A percentile compares a stretch with the other conserved stretches of the same genome.
These are phyloP conservation scores for Hybognathus amarus DNA, from an alignment of 2,797 vertebrate genomes.

Conservation along the genomic window DNA sequence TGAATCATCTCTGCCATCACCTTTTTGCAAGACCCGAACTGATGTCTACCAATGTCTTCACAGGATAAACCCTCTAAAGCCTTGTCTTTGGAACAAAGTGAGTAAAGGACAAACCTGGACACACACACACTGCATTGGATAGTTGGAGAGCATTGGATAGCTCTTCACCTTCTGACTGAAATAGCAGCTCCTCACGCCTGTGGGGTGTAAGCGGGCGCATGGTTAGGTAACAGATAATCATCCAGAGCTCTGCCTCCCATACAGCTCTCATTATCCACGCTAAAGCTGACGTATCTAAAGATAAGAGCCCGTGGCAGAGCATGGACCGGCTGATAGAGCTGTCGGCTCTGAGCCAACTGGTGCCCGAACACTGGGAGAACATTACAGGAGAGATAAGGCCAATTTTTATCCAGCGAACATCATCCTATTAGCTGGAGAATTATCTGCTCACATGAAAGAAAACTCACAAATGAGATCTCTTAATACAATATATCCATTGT, in stretches of 20 bases:
- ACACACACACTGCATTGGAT: conserved; percentile 21
- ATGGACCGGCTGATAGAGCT: conserved; percentile 67
- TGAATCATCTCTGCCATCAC: background rate
- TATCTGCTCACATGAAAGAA: background rate
- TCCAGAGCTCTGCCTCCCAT: conserved; percentile 59
- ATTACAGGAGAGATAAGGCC: conserved; percentile 24
- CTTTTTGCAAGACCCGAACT: conserved; percentile 51
- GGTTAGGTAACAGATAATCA: conserved; percentile 80
- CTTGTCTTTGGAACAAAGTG: conserved; percentile 27
- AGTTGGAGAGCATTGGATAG: conserved; percentile 4
- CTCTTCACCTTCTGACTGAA: conserved; percentile 55
- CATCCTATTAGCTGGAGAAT: conserved; percentile 7
- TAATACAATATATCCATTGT: background rate
- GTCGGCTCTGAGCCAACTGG: conserved; percentile 66
- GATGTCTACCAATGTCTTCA: conserved; percentile 2
- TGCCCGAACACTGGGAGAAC: conserved; percentile 51
- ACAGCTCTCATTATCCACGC: conserved; percentile 64
- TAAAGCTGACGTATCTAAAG: conserved; percentile 76
- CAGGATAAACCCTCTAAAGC: conserved; percentile 9
- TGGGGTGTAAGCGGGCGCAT: conserved; percentile 49
- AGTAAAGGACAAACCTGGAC: conserved; percentile 33
- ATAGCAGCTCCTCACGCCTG: conserved; percentile 48
- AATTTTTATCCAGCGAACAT: background rate
- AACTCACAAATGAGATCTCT: conserved; percentile 11
- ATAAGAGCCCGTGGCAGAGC: conserved; percentile 65